Evolutionary conservation across 2,888 invertebrate genomes (phyloP).

Genomic region (Quadriops clusia): DNA sequence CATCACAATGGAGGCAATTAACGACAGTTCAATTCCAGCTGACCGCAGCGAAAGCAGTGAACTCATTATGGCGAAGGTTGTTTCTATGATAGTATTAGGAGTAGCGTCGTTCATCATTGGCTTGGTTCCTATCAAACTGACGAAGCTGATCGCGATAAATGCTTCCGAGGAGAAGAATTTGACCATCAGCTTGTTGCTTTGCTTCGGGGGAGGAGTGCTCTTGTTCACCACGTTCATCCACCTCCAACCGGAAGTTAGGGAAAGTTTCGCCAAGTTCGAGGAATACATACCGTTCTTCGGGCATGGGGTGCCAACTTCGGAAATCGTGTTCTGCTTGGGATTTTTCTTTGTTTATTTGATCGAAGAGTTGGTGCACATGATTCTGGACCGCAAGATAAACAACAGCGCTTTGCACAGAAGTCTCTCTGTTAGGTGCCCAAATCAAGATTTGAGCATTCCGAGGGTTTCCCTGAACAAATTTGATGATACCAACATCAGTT

Average conservation of each 20-base stretch:
- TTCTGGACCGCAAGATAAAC: slow-evolving; percentile 37
- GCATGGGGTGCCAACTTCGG: slow-evolving; percentile 40
- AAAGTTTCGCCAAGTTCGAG: slow-evolving; percentile 40
- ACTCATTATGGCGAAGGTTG: slow-evolving; percentile 43
- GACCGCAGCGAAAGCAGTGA: slow-evolving; percentile 16
- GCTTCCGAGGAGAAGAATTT: slow-evolving; percentile 37
- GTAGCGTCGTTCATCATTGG: slow-evolving; percentile 46
- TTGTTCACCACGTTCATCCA: slow-evolving; percentile 53
- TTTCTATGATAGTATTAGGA: slow-evolving; percentile 48
- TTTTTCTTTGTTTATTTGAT: slow-evolving; percentile 53
- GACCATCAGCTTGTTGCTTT: slow-evolving; percentile 45
- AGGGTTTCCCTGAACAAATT: slow-evolving; percentile 30
- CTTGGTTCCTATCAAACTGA: slow-evolving; percentile 39
- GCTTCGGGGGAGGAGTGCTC: slow-evolving; percentile 54
- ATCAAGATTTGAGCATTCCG: slow-evolving; percentile 30
- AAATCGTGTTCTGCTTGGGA: slow-evolving; percentile 48
- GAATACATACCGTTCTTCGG: slow-evolving; percentile 35
- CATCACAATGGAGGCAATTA: too few relatives aligned
- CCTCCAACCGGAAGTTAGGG: slow-evolving; percentile 52
- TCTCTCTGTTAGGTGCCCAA: slow-evolving; percentile 42
- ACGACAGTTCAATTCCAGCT: too few relatives aligned
- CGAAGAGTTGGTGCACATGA: slow-evolving; percentile 48
- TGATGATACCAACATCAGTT: slow-evolving; percentile 22
- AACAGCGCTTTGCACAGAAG: slow-evolving; percentile 41
- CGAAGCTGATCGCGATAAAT: slow-evolving; percentile 29